These are phyloP conservation scores for Elephas maximus DNA, from an alignment of 2,113 vertebrate genomes.

Conservation along the genomic window DNA sequence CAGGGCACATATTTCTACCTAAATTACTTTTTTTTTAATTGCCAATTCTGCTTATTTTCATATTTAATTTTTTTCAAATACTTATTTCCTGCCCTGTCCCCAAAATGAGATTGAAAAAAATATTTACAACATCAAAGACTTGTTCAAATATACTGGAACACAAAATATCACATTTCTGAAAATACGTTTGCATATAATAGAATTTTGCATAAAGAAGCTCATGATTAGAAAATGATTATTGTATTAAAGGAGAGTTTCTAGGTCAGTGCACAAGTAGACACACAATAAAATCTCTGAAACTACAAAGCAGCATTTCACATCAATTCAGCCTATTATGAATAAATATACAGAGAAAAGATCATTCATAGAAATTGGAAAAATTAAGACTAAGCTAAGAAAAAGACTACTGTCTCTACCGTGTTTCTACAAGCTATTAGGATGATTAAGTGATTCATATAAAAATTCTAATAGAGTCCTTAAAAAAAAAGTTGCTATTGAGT, in stretches of 20 bases:
- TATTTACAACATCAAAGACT: background rate
- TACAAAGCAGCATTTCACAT: background rate
- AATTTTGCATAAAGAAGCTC: background rate
- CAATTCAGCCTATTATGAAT: background rate
- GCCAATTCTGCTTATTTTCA: background rate
- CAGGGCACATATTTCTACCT: background rate
- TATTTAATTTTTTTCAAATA: background rate
- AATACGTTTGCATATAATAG: background rate
- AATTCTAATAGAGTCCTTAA: background rate
- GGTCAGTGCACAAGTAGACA: background rate
- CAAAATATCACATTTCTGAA: slow-evolving; percentile 24
- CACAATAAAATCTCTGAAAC: background rate
- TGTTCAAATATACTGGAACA: slow-evolving; percentile 10
- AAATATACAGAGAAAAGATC: background rate
- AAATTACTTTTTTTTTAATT: background rate
- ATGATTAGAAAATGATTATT: background rate
- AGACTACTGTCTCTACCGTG: background rate
- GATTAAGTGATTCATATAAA: background rate
- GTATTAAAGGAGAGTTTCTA: background rate
- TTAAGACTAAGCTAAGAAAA: background rate
- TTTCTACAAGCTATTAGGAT: background rate
- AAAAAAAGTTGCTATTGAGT: too few relatives aligned
- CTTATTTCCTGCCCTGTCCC: background rate
- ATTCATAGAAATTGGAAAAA: background rate
- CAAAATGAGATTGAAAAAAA: background rate